Conservation (phyloP, 2,113 vertebrate genomes). For the Fukomys damarensis region DNA sequence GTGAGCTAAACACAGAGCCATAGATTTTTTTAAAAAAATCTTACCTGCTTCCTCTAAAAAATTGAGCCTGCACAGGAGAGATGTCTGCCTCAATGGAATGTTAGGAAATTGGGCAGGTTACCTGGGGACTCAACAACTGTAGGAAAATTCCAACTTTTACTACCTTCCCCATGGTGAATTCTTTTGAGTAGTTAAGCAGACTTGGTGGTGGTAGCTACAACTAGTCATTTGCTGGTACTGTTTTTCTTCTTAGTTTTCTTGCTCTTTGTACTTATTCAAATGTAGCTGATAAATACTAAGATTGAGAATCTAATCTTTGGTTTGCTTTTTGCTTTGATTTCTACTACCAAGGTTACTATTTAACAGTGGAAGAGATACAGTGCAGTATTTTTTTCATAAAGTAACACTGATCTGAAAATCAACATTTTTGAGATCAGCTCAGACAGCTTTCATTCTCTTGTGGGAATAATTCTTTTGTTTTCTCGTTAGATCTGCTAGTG, state of each 20-base stretch:
- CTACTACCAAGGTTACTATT: background rate
- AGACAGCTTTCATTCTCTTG: background rate
- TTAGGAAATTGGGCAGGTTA: background rate
- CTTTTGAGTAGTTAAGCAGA: background rate
- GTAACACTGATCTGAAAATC: background rate
- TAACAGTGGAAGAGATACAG: background rate
- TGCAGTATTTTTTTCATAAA: background rate
- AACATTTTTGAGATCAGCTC: background rate
- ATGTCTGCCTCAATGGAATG: background rate
- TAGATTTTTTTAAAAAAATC: background rate
- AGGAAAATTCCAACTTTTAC: background rate
- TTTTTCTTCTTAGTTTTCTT: constrained; percentile 15
- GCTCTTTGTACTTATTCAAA: background rate
- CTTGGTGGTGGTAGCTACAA: background rate
- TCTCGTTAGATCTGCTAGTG: background rate
- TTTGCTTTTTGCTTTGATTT: constrained; percentile 44
- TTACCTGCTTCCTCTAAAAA: background rate
- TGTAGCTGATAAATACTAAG: background rate
- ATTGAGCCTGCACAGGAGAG: background rate
- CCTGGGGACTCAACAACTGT: background rate
- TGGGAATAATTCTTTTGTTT: background rate
- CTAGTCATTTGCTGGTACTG: background rate
- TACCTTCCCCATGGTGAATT: background rate
- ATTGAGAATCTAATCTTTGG: background rate
- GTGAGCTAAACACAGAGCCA: background rate